phyloP scores from a whole-genome alignment of 2,797 vertebrate species.

The Argentina silus region DNA sequence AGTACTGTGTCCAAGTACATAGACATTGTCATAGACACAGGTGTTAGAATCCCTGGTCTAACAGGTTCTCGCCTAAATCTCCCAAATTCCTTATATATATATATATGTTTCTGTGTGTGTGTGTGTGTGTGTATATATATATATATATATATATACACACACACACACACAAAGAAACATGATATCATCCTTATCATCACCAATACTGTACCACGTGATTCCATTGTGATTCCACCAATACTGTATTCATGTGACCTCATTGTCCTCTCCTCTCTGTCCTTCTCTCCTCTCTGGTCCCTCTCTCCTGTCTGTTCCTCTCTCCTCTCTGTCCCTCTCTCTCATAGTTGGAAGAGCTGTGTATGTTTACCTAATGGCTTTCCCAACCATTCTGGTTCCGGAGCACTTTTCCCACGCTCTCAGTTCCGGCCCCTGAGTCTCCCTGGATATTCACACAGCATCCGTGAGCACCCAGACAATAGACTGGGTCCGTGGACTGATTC shows the following conservation, averaged over 20 bases:
- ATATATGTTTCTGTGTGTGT: too few relatives aligned
- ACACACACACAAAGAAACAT: background rate
- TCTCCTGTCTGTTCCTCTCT: background rate
- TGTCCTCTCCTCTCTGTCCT: background rate
- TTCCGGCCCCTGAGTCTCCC: slow-evolving; percentile 23
- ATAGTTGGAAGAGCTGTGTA: slow-evolving; percentile 14
- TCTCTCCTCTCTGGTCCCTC: background rate
- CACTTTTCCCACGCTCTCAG: slow-evolving; percentile 31
- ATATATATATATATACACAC: too few relatives aligned
- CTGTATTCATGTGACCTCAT: background rate
- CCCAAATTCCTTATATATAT: too few relatives aligned
- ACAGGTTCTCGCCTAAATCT: too few relatives aligned
- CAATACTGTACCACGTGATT: slow-evolving; percentile 11
- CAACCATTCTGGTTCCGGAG: slow-evolving; percentile 20
- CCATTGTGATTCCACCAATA: slow-evolving; percentile 5
- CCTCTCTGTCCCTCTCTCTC: background rate
- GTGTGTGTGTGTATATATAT: too few relatives aligned
- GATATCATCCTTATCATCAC: slow-evolving; percentile 20
- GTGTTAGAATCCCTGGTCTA: too few relatives aligned
- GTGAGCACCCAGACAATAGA: slow-evolving; percentile 22
- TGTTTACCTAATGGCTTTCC: slow-evolving; percentile 49
- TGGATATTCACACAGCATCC: slow-evolving; percentile 23
- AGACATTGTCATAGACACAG: too few relatives aligned
- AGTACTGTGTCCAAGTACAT: too few relatives aligned
- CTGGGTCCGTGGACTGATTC: slow-evolving; percentile 28